Evolutionary conservation across 2,113 vertebrate genomes (phyloP), one percentile per base, ranked within the genome.

Genomic region (Elachura formosa): DNA sequence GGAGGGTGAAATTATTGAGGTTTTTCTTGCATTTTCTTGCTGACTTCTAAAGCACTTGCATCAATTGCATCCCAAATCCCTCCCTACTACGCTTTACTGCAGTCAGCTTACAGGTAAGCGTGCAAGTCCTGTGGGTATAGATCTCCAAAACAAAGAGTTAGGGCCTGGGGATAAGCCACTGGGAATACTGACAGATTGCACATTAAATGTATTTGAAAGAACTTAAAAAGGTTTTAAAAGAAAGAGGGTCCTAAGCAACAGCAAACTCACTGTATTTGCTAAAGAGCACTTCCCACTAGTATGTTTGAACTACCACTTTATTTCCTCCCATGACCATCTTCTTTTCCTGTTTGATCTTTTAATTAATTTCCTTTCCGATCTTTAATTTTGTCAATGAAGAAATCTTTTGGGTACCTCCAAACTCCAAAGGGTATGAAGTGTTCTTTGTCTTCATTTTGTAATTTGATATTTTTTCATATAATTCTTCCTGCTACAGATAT

Each of bases 401-500:
- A 77, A 12, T 26, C 5, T 24, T 76, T 59, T 62, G 58, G 17
- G 6, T 84, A 58, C 22, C 28, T 84, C 10, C 48, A 66, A 67
- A n/a, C 6, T 45, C 43, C 26, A 61, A 86, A 84, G 63, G 10
- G 20, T 25, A 17, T 36, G 4, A 84, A 61, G 9, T 87, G 8
- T 81, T 90, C 29, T 24, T 10, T 81, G 46, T 41, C 4, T n/a
- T 84, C 5, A 43, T 68, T 78, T 64, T 48, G 5, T 68, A 52
- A 55, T 41, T 20, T 41, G 14, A 10, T 83, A 6, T 68, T 77
- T 86, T 63, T 89, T 74, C 5, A 10, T 81, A 5, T 54, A 74
- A 69, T 74, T 86, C 12, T 95, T 93, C 5, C 12, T 90, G 79
- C 95, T 86, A 84, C 87, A 96, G 96, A 86, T 72, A 61, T 82